Evolutionary conservation across 2,888 invertebrate species (phyloP).

Genomic region (Aethes cnicana): DNA sequence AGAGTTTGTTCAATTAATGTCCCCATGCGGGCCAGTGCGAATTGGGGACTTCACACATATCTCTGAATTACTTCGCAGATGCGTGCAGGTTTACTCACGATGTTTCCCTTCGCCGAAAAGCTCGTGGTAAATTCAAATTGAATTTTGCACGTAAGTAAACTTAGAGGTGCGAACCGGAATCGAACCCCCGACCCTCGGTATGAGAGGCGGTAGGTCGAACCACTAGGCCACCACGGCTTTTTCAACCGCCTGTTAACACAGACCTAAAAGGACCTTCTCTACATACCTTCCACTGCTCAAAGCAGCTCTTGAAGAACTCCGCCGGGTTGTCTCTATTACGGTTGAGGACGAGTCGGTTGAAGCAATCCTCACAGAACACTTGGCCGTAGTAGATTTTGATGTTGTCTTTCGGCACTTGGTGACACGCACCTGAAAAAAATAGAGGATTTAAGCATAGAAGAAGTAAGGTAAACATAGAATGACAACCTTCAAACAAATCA

Average conservation of each 20-base stretch:
- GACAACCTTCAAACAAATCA: no score
- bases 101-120: background rate
- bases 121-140: background rate
- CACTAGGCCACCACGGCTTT: no score
- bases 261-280: no score
- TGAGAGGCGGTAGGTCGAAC: no score
- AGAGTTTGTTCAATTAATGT: no score
- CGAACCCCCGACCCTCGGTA: no score
- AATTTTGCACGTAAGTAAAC: no score
- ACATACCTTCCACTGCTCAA: slow-evolving; percentile 62
- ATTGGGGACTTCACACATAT: no score
- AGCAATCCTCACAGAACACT: slow-evolving; percentile 73
- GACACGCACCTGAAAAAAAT: slow-evolving; percentile 59
- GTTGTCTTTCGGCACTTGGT: slow-evolving; percentile 55
- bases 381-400: slow-evolving; percentile 74
- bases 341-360: slow-evolving; percentile 60
- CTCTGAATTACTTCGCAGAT: no score
- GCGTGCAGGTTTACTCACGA: background rate
- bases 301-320: slow-evolving; percentile 70
- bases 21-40: no score
- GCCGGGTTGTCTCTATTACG: slow-evolving; percentile 61
- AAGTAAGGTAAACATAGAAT: background rate
- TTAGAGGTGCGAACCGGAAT: no score
- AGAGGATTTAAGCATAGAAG: background rate
- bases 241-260: no score